A percentile compares a stretch with the other conserved stretches of the same genome.
phyloP scores from a whole-genome alignment of 1,140 invertebrate genomes.

The Meloidogyne hapla region DNA sequence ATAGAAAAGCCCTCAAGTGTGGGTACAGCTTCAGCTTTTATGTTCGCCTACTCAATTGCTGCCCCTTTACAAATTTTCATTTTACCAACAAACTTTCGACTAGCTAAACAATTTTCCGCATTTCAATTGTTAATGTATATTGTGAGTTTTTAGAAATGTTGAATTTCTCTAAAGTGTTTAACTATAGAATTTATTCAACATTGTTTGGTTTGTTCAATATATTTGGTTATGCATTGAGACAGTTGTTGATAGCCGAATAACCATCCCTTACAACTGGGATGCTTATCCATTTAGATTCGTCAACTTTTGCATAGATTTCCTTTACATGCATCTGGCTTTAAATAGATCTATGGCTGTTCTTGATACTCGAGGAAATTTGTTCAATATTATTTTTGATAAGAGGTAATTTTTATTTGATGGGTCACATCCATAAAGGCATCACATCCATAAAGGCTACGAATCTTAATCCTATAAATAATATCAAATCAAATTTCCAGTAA shows the following conservation, averaged over 20 bases:
- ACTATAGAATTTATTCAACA: slow-evolving; percentile 16
- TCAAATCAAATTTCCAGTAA: background rate
- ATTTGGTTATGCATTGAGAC: slow-evolving; percentile 18
- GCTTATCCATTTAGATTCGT: slow-evolving; percentile 19
- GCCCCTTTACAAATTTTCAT: background rate
- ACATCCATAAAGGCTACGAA: too few relatives aligned
- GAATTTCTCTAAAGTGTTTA: too few relatives aligned
- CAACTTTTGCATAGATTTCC: slow-evolving; percentile 22
- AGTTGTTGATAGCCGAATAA: background rate
- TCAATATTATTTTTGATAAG: background rate
- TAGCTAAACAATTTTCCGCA: background rate
- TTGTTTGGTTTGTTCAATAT: slow-evolving; percentile 23
- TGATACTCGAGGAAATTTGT: background rate
- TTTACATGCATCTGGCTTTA: slow-evolving; percentile 21
- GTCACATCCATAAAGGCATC: too few relatives aligned
- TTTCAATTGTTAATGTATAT: background rate
- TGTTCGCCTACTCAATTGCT: background rate
- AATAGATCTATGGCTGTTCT: slow-evolving; percentile 18
- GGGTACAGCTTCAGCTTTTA: background rate
- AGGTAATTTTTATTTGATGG: background rate
- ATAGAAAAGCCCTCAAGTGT: background rate
- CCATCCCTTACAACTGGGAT: background rate
- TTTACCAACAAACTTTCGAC: background rate
- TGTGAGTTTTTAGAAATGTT: background rate
- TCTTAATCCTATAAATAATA: too few relatives aligned